Evolutionary conservation across 1,140 invertebrate genomes (phyloP).

Genomic region (Sarcophaga bullata): DNA sequence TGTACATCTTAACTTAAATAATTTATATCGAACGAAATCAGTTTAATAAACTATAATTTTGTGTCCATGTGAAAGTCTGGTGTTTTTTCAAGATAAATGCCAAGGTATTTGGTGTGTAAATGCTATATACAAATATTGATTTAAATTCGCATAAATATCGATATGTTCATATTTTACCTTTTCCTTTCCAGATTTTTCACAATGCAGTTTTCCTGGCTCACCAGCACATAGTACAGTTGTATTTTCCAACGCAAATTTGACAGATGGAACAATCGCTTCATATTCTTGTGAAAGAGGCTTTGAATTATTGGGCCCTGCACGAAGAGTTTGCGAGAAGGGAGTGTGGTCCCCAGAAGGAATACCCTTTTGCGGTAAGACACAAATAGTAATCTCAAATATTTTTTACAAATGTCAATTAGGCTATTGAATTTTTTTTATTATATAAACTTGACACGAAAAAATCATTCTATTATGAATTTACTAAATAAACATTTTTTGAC

Average conservation of each 20-base stretch:
- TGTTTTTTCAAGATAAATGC: too few species aligned
- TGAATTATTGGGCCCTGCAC: slow-evolving; percentile 86
- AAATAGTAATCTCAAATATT: background rate
- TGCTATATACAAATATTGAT: background rate
- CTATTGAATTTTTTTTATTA: too few species aligned
- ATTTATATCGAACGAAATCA: too few species aligned
- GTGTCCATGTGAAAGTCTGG: too few species aligned
- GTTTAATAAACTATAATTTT: too few species aligned
- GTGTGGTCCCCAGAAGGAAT: slow-evolving; percentile 91
- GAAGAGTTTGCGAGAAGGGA: slow-evolving; percentile 82
- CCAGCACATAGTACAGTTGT: slow-evolving; percentile 86
- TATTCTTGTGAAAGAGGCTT: slow-evolving; percentile 92
- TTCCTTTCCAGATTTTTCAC: slow-evolving; percentile 50
- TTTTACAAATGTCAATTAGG: background rate
- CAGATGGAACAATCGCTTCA: slow-evolving; percentile 79
- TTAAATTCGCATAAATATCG: background rate
- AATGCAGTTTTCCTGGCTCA: slow-evolving; percentile 91
- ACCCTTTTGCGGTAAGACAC: slow-evolving; percentile 90
- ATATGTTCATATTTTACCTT: slow-evolving; percentile 14
- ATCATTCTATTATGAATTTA: too few species aligned
- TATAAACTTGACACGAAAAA: too few species aligned
- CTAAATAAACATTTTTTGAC: background rate
- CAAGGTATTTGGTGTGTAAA: background rate
- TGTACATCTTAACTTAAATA: too few species aligned
- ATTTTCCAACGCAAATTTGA: slow-evolving; percentile 77